phyloP scores from a whole-genome alignment of 1,140 invertebrate species.

The Proctacanthus coquilletti region DNA sequence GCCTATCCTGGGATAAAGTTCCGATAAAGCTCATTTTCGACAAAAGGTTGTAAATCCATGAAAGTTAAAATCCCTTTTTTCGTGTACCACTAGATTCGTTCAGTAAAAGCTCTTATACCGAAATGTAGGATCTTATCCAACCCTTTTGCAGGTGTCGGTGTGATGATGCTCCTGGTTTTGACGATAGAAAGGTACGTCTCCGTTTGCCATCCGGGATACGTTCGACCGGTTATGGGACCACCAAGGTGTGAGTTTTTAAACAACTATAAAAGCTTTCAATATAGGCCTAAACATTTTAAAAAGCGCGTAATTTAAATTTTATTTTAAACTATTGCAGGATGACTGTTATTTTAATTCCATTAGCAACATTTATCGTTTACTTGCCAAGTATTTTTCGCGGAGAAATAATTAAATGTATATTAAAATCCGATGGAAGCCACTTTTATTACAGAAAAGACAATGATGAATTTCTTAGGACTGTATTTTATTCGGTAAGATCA shows the following conservation, averaged over 20 bases:
- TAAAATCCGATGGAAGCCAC: slow-evolving; percentile 30
- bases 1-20: too few species aligned
- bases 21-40: too few species aligned
- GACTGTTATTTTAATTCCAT: slow-evolving; percentile 42
- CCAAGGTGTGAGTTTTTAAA: slow-evolving; percentile 26
- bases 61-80: too few species aligned
- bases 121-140: too few species aligned
- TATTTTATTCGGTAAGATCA: slow-evolving; percentile 36
- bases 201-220: slow-evolving; percentile 57
- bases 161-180: slow-evolving; percentile 63
- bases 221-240: slow-evolving; percentile 41
- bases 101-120: too few species aligned
- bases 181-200: slow-evolving; percentile 67
- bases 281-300: not conserved
- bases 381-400: slow-evolving; percentile 46
- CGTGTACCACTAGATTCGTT: too few species aligned
- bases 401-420: slow-evolving; percentile 39
- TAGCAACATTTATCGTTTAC: slow-evolving; percentile 47
- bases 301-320: not conserved
- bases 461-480: slow-evolving; percentile 32
- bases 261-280: not conserved
- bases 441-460: slow-evolving; percentile 44
- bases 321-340: slow-evolving; percentile 17
- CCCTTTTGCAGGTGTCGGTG: slow-evolving; percentile 44
- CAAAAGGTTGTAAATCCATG: too few species aligned